Conservation (phyloP, 1,140 invertebrate species). For the Papilio helenus region DNA sequence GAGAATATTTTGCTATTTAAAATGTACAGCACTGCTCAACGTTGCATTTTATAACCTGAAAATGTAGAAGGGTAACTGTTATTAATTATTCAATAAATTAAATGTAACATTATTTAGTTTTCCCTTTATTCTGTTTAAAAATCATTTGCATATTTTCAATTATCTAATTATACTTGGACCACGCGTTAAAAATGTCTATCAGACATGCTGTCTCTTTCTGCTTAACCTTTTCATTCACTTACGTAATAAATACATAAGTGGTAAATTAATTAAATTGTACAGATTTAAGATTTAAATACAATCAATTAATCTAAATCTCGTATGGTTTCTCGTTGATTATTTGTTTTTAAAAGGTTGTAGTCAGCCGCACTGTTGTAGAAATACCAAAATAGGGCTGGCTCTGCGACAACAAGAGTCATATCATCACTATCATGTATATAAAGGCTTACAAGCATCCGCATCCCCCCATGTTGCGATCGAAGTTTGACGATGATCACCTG, state of each 20-base stretch:
- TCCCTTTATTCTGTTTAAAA: background rate
- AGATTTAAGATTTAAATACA: background rate
- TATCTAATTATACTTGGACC: constrained; percentile 36
- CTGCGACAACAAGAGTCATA: too few relatives aligned
- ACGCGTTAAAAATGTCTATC: constrained; percentile 13
- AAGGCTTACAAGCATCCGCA: too few relatives aligned
- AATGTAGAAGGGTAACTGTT: background rate
- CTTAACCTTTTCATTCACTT: constrained; percentile 39
- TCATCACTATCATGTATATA: too few relatives aligned
- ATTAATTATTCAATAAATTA: background rate
- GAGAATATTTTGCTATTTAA: background rate
- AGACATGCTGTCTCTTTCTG: constrained; percentile 35
- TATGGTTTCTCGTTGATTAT: background rate
- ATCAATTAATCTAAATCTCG: background rate
- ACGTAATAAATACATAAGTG: constrained; percentile 34
- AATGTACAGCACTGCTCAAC: background rate
- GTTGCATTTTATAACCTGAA: background rate
- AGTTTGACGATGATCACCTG: too few relatives aligned
- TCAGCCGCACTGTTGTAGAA: too few relatives aligned
- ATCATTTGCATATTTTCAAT: background rate
- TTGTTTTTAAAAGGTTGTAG: background rate
- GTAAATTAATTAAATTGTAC: constrained; percentile 26
- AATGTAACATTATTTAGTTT: background rate
- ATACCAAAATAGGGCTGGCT: too few relatives aligned
- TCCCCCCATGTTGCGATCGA: too few relatives aligned